These are phyloP conservation scores for Phorcus lineatus DNA, from an alignment of 2,888 invertebrate species.

Conservation along the genomic window DNA sequence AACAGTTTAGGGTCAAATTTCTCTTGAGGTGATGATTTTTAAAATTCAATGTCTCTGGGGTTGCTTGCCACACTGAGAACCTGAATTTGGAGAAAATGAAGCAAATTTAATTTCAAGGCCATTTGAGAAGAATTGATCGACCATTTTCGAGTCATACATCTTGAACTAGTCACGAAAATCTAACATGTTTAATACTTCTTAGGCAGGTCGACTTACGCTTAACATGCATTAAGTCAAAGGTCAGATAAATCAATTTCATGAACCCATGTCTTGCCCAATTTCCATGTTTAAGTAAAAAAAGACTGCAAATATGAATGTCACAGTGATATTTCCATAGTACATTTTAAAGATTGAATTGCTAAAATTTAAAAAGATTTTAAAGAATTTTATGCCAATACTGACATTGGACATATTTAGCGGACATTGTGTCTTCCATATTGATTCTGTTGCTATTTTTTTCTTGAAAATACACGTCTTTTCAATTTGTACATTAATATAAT, in stretches of 20 bases:
- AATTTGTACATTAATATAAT: too few species aligned
- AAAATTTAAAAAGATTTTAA: too few species aligned
- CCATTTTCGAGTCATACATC: conserved; percentile 1
- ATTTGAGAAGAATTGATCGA: conserved; percentile 17
- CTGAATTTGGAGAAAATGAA: conserved; percentile 17
- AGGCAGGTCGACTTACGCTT: background rate
- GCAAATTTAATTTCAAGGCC: conserved; percentile 29
- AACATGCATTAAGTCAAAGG: background rate
- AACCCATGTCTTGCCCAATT: background rate
- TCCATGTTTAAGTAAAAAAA: background rate
- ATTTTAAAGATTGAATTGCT: too few species aligned
- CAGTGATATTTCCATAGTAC: too few species aligned
- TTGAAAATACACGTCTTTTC: too few species aligned
- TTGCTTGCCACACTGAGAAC: background rate
- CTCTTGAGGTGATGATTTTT: conserved; percentile 10
- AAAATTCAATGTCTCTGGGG: conserved; percentile 6
- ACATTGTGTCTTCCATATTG: too few species aligned
- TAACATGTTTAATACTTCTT: conserved; percentile 16
- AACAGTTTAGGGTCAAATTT: conserved; percentile 12
- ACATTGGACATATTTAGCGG: too few species aligned
- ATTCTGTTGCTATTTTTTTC: too few species aligned
- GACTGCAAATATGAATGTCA: too few species aligned
- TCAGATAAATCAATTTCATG: background rate
- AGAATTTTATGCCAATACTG: too few species aligned
- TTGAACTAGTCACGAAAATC: background rate